phyloP scores from a whole-genome alignment of 2,888 invertebrate genomes.

The Monochamus alternatus region DNA sequence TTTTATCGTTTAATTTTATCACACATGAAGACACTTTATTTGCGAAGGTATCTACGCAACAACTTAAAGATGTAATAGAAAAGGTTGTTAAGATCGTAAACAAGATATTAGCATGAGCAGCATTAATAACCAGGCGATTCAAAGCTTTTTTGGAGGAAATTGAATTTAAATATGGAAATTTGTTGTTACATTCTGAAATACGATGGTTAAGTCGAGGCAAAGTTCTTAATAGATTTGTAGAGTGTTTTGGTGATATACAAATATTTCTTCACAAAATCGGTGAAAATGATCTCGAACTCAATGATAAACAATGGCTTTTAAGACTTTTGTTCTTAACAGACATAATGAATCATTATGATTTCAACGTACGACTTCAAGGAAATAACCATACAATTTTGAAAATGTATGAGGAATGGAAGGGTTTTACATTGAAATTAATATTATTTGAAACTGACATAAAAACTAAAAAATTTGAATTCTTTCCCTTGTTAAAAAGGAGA shows the following conservation, averaged over 20 bases:
- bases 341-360: conserved; percentile 44
- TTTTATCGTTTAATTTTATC: conserved; percentile 57
- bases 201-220: conserved; percentile 54
- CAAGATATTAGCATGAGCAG: conserved; percentile 51
- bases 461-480: conserved; percentile 49
- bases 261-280: not conserved
- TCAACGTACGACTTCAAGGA: conserved; percentile 50
- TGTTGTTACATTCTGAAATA: conserved; percentile 51
- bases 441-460: conserved; percentile 48
- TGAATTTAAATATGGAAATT: conserved; percentile 55
- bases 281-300: not conserved
- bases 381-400: conserved; percentile 54
- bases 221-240: conserved; percentile 57
- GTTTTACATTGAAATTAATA: conserved; percentile 42
- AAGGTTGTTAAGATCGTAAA: conserved; percentile 53
- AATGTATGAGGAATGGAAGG: conserved; percentile 53
- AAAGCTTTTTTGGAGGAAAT: conserved; percentile 54
- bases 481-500: conserved; percentile 46
- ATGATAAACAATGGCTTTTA: conserved; percentile 46
- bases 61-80: conserved; percentile 50
- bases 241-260: conserved; percentile 41
- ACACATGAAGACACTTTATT: conserved; percentile 53
- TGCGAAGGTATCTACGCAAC: conserved; percentile 21
- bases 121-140: conserved; percentile 54
- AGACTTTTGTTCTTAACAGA: conserved; percentile 49